phyloP scores from a whole-genome alignment of 2,888 invertebrate genomes.

The Pandemis cinnamomeana region DNA sequence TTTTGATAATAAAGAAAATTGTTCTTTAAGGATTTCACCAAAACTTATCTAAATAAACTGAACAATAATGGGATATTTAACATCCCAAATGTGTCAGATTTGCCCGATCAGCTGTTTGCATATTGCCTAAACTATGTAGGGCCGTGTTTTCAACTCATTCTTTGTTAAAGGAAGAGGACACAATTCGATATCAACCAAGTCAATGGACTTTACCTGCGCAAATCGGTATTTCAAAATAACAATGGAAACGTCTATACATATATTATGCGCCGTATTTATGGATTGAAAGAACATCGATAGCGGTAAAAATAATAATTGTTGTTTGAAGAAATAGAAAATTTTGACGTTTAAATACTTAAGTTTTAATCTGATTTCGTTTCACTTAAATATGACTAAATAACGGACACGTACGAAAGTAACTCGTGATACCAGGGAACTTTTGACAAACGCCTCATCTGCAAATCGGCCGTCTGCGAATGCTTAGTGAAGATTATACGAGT shows the following conservation, averaged over 20 bases:
- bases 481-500: slow-evolving; percentile 16
- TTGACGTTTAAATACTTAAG: neutral
- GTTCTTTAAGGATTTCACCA: neutral
- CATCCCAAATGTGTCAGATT: neutral
- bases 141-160: slow-evolving; percentile 45
- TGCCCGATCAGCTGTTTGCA: slow-evolving; percentile 51
- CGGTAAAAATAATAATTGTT: neutral
- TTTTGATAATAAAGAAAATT: too few relatives aligned
- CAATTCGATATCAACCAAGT: slow-evolving; percentile 37
- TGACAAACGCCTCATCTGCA: neutral
- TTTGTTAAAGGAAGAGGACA: slow-evolving; percentile 22
- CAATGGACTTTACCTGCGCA: slow-evolving; percentile 50
- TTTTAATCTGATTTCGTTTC: neutral
- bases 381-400: neutral
- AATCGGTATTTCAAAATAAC: slow-evolving; percentile 6
- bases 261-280: neutral
- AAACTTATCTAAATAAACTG: neutral
- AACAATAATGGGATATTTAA: neutral
- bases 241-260: neutral
- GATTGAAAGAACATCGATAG: neutral
- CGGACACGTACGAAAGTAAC: neutral
- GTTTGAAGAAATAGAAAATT: too few relatives aligned
- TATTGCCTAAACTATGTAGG: neutral
- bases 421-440: neutral
- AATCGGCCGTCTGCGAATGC: neutral